Evolutionary conservation across 30 jellyfish, hydroid and myxozoan species (phyloP), one percentile per base, ranked within the genome.

Genomic region (Euphysa ruthae): DNA sequence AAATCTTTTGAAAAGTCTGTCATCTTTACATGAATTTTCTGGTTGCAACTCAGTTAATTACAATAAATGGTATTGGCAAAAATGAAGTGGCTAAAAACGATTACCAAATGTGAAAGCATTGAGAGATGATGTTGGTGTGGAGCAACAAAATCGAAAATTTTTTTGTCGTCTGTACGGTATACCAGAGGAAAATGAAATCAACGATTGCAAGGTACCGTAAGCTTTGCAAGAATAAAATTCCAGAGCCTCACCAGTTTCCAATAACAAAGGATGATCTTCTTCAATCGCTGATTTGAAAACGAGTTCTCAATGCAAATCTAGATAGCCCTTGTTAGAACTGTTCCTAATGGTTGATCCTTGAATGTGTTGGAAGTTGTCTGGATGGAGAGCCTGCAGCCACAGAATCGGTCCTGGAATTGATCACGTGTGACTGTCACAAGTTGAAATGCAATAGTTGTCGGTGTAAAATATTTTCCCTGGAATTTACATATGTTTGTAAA

Each of bases 201-300:
- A 62, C 32, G 75, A 27, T n/a, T 16, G 75, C 69, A 10, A 62
- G 75, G 35, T 74, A 61, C 63, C 43, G 25, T 13, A 74, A 74
- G 60, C 52, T 76, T 32, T 76, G 91, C 63, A 52, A 30, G 63
- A 43, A 29, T 26, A 76, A 65, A 26, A n/a, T 65, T 16, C 91
- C 91, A 3, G 91, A 64, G 57, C 91, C 91, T 3, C 82, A 75
- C 19, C 27, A 58, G 76, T 77, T 63, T 14, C 91, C 82, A 46
- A 82, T 75, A 7, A 76, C 84, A 27, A 27, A 30, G 7, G 91
- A 76, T 57, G 84, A 49, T 7, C 55, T 71, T 18, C 66, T 55
- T 16, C 81, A 35, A 28, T 61, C 88, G 14, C 63, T 64, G 10
- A 30, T 62, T 20, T 63, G 49, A 61, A 74, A 74, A 49, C n/a